Evolutionary conservation across 2,888 invertebrate genomes (phyloP).

Genomic region (Drosophila multiciliata): DNA sequence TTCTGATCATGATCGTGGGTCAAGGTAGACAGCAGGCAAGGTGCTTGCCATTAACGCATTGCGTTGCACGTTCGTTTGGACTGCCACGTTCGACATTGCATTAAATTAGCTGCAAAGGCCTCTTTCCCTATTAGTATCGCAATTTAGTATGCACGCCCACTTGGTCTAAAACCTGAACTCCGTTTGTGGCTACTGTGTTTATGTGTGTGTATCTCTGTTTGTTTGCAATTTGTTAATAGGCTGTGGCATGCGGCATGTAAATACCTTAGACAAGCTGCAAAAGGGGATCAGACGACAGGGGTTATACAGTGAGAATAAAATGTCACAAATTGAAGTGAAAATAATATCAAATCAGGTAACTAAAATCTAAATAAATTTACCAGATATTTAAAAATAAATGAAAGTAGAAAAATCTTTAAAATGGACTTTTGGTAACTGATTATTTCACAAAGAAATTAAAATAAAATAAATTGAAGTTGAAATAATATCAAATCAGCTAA

Average conservation of each 20-base stretch:
- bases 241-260: slow-evolving; percentile 79
- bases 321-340: background rate
- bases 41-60: slow-evolving; percentile 71
- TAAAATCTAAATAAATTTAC: no score
- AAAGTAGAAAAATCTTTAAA: no score
- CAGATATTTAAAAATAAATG: no score
- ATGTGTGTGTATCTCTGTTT: slow-evolving; percentile 51
- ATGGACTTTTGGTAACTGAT: no score
- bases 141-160: slow-evolving; percentile 78
- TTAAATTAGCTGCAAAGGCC: slow-evolving; percentile 62
- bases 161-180: slow-evolving; percentile 17
- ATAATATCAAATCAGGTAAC: no score
- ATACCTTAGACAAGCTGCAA: slow-evolving; percentile 46
- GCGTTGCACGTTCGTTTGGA: slow-evolving; percentile 51
- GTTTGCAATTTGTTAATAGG: slow-evolving; percentile 79
- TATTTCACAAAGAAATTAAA: no score
- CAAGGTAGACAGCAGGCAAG: slow-evolving; percentile 64
- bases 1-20: slow-evolving; percentile 55
- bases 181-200: slow-evolving; percentile 28
- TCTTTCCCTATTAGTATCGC: slow-evolving; percentile 72
- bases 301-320: background rate
- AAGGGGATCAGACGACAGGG: background rate
- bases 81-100: slow-evolving; percentile 30
- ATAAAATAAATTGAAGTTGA: no score
- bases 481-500: no score